These are phyloP conservation scores for Drymodes brunneopygia DNA, from an alignment of 2,113 vertebrate species.

Conservation along the genomic window DNA sequence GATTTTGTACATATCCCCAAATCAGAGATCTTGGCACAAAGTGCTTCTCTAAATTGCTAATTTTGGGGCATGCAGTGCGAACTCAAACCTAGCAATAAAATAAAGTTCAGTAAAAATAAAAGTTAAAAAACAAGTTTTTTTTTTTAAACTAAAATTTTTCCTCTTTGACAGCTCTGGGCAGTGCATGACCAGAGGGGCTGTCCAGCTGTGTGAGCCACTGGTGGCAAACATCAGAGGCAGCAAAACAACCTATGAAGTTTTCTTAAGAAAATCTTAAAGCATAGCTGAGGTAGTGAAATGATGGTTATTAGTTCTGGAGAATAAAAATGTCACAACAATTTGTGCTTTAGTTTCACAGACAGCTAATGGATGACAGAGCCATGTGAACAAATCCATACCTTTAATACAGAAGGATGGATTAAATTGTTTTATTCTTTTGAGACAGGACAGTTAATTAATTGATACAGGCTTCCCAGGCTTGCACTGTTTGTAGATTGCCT, in stretches of 20 bases:
- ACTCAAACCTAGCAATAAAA: not conserved
- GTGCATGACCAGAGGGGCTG: not conserved
- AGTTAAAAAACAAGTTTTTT: fast-evolving
- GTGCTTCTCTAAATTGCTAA: not conserved
- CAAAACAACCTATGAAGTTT: not conserved
- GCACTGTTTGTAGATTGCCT: not conserved
- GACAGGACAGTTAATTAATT: constrained; percentile 26
- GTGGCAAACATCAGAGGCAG: not conserved
- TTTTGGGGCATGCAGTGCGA: not conserved
- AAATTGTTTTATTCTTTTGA: not conserved
- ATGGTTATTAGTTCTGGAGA: not conserved
- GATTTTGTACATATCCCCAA: not conserved
- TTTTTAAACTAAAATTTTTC: not conserved
- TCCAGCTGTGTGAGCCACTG: not conserved
- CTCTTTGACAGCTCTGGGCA: not conserved
- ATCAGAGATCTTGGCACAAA: not conserved
- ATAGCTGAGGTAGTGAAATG: not conserved
- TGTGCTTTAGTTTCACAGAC: not conserved
- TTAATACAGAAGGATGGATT: not conserved
- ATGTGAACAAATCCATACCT: not conserved
- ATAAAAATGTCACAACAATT: not conserved
- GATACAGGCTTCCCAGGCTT: not conserved
- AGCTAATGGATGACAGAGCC: not conserved
- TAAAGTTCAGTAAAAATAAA: not conserved
- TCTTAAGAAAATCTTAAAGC: not conserved